phyloP scores from a whole-genome alignment of 1,140 invertebrate species.

The Pantala flavescens region DNA sequence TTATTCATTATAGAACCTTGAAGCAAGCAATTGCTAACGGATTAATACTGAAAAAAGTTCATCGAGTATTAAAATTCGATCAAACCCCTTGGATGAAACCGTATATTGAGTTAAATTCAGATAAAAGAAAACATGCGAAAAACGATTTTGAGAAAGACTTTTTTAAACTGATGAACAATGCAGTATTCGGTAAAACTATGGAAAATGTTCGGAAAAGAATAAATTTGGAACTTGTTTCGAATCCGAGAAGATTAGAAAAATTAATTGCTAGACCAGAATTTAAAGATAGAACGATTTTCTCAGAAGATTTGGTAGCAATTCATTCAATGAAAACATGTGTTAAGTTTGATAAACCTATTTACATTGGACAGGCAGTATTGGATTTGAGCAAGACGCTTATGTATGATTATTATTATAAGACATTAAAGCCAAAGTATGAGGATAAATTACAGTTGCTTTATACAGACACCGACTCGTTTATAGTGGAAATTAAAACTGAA shows the following conservation, averaged over 20 bases:
- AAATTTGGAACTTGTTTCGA: background rate
- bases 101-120: constrained; percentile 5
- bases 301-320: constrained; percentile 26
- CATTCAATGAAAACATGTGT: background rate
- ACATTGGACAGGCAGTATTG: background rate
- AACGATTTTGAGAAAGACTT: constrained; percentile 23
- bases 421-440: background rate
- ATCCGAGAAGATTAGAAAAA: background rate
- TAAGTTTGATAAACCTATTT: background rate
- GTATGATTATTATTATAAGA: background rate
- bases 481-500: background rate
- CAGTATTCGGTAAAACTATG: background rate
- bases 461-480: background rate
- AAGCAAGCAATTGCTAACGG: background rate
- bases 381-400: background rate
- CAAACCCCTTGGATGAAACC: background rate
- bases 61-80: background rate
- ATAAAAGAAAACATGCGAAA: constrained; percentile 23
- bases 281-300: constrained; percentile 25
- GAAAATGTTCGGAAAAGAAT: background rate
- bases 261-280: constrained; percentile 17
- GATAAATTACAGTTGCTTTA: background rate
- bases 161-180: background rate
- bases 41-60: background rate
- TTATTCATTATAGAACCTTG: background rate